These are phyloP conservation scores for Etia nguti DNA, from an alignment of 2,113 vertebrate genomes.

Conservation along the genomic window DNA sequence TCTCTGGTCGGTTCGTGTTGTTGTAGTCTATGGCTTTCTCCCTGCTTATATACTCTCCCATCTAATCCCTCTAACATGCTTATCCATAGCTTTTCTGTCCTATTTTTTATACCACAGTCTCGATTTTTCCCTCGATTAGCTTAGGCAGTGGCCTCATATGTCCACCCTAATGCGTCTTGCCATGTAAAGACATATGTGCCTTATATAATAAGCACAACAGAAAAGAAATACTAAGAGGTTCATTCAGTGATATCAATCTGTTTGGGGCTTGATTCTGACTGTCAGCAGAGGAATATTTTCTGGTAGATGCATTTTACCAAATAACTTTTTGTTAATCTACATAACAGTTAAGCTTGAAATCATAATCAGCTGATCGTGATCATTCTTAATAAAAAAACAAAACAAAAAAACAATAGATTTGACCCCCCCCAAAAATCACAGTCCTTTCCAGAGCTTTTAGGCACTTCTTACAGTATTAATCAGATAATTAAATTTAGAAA, in stretches of 20 bases:
- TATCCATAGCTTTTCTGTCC: neutral
- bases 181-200: neutral
- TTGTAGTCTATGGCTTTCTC: neutral
- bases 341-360: neutral
- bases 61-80: conserved; percentile 22
- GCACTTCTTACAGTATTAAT: neutral
- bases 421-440: neutral
- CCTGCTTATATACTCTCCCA: conserved; percentile 26
- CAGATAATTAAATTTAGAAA: neutral
- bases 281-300: neutral
- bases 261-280: neutral
- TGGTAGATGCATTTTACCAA: neutral
- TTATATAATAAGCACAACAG: conserved; percentile 21
- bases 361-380: neutral
- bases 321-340: neutral
- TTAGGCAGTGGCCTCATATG: neutral
- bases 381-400: neutral
- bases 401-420: neutral
- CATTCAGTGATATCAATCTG: neutral
- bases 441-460: neutral
- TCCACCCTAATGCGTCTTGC: neutral
- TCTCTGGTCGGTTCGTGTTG: neutral
- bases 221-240: neutral
- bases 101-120: neutral
- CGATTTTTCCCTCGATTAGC: neutral